Evolutionary conservation across 2,888 invertebrate genomes (phyloP), one percentile per base, ranked within the genome.

Genomic region (Leptinotarsa tumamoca): DNA sequence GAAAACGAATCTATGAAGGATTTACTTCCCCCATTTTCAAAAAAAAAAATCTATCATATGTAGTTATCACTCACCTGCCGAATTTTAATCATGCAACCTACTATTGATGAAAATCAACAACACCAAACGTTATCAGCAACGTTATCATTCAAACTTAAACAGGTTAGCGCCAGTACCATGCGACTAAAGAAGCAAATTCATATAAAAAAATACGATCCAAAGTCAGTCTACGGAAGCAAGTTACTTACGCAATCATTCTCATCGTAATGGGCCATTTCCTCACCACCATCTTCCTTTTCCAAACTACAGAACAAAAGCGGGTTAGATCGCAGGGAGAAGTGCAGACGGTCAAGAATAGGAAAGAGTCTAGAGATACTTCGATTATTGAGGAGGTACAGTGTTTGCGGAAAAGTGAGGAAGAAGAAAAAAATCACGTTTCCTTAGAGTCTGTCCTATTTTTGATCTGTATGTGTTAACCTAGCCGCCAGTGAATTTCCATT

Each of bases 201-300:
- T 14, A 69, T 72, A 23, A 27, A 43, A 66, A 49, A 50, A 67
- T 18, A 72, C 56, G 18, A 52, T 68, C 54, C 18, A 51, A 52
- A 71, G 4, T 68, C 21, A 17, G 21, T 27, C 43, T 56, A 56
- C 27, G 15, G 49, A n/a, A 73, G 15, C 43, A 23, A 27, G 21
- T 68, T 80, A 88, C 88, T 88, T 86, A 88, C 88, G 82, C 86
- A 87, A 79, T 89, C 89, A 75, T 84, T 86, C 81, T 89, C 88
- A 80, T 89, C 88, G 80, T 82, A 86, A 67, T 86, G 83, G 68
- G 88, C 88, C 88, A 89, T 88, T 82, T 88, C 89, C 82, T 89
- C 89, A 68, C 88, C 88, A 80, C 88, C 88, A 82, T 89, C 89
- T 82, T 88, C 88, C 79, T 89, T 88, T 82, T 88, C 88, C 84